A percentile compares a stretch with the other conserved stretches of the same genome.
These are phyloP conservation scores for Eurytemora carolleeae DNA, from an alignment of 1,140 invertebrate genomes.

Conservation along the genomic window DNA sequence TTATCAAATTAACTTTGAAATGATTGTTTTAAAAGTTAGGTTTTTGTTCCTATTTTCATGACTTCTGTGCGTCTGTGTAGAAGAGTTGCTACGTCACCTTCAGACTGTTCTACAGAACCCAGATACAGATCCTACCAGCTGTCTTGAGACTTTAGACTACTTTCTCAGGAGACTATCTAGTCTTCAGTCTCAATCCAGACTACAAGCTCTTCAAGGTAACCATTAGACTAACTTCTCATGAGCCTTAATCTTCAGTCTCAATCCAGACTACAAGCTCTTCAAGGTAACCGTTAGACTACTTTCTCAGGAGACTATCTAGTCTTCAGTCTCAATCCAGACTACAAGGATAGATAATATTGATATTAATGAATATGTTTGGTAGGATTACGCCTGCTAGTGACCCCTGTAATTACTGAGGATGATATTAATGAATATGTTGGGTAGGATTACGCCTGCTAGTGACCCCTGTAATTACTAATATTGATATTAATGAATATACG, in stretches of 20 bases:
- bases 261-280: constrained; percentile 53
- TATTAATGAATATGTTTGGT: too few relatives aligned
- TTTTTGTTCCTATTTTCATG: too few relatives aligned
- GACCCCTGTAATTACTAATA: constrained; percentile 26
- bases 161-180: constrained; percentile 67
- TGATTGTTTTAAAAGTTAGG: too few relatives aligned
- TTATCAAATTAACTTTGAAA: too few relatives aligned
- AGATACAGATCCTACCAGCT: constrained; percentile 22
- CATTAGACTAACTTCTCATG: constrained; percentile 75
- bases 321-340: constrained; percentile 48
- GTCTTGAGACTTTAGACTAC: constrained; percentile 72
- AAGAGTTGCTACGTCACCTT: not conserved
- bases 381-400: too few relatives aligned
- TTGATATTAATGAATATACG: too few relatives aligned
- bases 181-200: constrained; percentile 47
- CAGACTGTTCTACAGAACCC: not conserved
- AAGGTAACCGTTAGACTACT: constrained; percentile 74
- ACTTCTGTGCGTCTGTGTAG: too few relatives aligned
- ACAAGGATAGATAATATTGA: too few relatives aligned
- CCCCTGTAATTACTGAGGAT: too few relatives aligned
- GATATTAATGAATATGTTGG: constrained; percentile 20
- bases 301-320: constrained; percentile 61
- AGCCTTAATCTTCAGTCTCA: constrained; percentile 55
- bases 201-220: constrained; percentile 53
- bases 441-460: constrained; percentile 44